Percentiles rank a stretch among this genome's conserved stretches.
These are phyloP conservation scores for Lanius collurio DNA, from an alignment of 2,113 vertebrate species.

Conservation along the genomic window DNA sequence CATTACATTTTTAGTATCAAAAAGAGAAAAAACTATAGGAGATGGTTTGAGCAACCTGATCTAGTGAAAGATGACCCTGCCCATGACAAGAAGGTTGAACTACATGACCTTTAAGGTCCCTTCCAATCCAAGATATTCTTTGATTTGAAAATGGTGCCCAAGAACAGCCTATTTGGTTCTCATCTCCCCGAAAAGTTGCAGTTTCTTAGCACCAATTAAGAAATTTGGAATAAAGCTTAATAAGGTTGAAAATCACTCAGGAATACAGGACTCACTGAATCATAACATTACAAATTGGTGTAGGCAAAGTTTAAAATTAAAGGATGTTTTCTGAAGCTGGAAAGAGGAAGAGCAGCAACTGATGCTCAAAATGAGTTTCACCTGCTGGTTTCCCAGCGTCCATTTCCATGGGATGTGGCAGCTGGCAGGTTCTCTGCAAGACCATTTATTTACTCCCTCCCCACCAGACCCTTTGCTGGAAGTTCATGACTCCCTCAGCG, in stretches of 20 bases:
- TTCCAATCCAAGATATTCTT: not conserved
- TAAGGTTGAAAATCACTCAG: not conserved
- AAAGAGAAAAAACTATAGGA: not conserved
- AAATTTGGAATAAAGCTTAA: not conserved
- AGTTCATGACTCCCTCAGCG: slow-evolving; percentile 27
- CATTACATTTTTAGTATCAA: not conserved
- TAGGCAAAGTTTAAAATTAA: not conserved
- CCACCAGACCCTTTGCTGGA: not conserved
- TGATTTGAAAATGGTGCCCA: not conserved
- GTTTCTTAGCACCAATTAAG: not conserved
- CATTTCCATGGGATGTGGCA: not conserved
- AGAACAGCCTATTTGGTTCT: not conserved
- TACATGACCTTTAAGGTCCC: not conserved
- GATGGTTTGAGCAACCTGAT: not conserved
- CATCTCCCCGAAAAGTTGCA: not conserved
- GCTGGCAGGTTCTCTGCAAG: not conserved
- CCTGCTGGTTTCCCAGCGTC: not conserved
- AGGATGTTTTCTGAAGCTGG: not conserved
- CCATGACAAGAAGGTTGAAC: not conserved
- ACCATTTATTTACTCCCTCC: slow-evolving; percentile 24
- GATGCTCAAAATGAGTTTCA: not conserved
- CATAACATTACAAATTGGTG: not conserved
- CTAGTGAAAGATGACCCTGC: not conserved
- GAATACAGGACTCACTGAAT: not conserved
- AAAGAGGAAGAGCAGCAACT: not conserved